These are phyloP conservation scores for Sebastes paucispinis DNA, from an alignment of 2,797 vertebrate genomes.

Conservation along the genomic window DNA sequence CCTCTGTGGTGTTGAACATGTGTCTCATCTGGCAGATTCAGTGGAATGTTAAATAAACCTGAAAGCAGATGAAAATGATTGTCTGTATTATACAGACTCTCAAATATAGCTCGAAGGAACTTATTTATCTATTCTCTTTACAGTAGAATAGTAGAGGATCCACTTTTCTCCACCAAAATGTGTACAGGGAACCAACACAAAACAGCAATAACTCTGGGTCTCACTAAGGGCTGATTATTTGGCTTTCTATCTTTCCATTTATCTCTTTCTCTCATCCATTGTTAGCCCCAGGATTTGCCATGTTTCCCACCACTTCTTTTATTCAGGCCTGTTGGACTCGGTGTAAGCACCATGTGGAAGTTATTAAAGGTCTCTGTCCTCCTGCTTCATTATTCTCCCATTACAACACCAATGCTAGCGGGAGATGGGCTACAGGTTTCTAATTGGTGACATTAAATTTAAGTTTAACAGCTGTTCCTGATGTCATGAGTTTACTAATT, in stretches of 20 bases:
- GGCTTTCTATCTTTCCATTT: not conserved
- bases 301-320: not conserved
- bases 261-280: not conserved
- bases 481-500: conserved; percentile 13
- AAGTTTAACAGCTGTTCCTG: not conserved
- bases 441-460: conserved; percentile 12
- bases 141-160: not conserved
- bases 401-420: conserved; percentile 12
- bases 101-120: not conserved
- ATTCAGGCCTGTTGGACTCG: not conserved
- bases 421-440: conserved; percentile 14
- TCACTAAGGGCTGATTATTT: not conserved
- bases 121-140: not conserved
- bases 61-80: conserved; percentile 43
- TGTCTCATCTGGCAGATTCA: not conserved
- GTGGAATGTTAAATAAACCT: conserved; percentile 30
- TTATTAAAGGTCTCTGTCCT: conserved; percentile 35
- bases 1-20: not conserved
- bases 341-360: conserved; percentile 24
- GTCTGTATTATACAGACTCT: not conserved
- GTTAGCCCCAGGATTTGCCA: not conserved
- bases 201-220: not conserved
- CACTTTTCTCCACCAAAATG: not conserved
- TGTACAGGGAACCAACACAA: not conserved
- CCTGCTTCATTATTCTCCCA: conserved; percentile 30